These are phyloP conservation scores for Gopherus flavomarginatus DNA, from an alignment of 2,113 vertebrate genomes.

Conservation along the genomic window DNA sequence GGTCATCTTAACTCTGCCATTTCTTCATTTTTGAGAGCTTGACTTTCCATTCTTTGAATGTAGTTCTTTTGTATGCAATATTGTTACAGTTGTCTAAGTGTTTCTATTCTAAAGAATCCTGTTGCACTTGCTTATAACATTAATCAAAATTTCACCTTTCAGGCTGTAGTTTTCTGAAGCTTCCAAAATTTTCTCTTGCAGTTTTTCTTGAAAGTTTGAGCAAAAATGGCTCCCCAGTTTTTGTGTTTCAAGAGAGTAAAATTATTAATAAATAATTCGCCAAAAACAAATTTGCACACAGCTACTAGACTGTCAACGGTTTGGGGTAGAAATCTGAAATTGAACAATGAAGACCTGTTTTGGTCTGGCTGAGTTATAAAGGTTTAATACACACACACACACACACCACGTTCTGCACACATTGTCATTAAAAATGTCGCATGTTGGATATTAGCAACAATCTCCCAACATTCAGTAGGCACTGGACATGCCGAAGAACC, in stretches of 20 bases:
- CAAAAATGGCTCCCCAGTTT: neutral
- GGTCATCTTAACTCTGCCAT: neutral
- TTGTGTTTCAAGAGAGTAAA: neutral
- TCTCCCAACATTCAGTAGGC: fast-evolving
- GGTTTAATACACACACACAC: neutral
- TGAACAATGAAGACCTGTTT: neutral
- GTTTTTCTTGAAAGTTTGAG: fast-evolving
- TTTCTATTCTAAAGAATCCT: neutral
- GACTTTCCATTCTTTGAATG: neutral
- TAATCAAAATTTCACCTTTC: neutral
- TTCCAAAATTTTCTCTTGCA: neutral
- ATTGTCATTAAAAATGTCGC: too few species aligned
- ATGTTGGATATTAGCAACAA: neutral
- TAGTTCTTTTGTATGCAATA: neutral
- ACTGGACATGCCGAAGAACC: neutral
- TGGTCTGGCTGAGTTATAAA: neutral
- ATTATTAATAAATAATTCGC: neutral
- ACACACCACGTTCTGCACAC: neutral
- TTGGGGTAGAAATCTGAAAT: neutral
- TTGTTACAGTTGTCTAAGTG: neutral
- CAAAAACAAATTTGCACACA: neutral
- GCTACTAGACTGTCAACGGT: neutral
- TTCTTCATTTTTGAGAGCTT: neutral
- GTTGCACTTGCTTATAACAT: neutral
- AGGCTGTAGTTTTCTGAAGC: neutral